phyloP scores from a whole-genome alignment of 2,797 vertebrate species.

The Sebastes kiyomatsui region DNA sequence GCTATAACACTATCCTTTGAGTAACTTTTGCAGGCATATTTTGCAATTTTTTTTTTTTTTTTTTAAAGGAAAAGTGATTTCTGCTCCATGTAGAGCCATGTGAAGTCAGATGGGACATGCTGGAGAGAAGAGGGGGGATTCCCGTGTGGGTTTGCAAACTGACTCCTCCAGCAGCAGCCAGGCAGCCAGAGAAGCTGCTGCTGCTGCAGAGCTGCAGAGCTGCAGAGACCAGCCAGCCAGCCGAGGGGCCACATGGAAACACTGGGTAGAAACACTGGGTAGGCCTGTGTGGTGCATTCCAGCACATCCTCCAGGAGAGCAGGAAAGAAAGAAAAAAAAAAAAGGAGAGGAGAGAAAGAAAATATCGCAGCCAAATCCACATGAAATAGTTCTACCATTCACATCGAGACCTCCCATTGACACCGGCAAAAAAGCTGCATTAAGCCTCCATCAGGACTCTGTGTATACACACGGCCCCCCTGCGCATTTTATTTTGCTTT shows the following conservation, averaged over 20 bases:
- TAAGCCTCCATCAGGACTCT: constrained; percentile 68
- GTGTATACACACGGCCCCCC: constrained; percentile 42
- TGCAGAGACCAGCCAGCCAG: constrained; percentile 73
- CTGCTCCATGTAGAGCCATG: constrained; percentile 86
- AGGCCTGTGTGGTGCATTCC: constrained; percentile 89
- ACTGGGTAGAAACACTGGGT: constrained; percentile 92
- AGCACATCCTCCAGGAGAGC: constrained; percentile 92
- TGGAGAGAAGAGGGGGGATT: constrained; percentile 72
- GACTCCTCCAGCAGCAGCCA: constrained; percentile 74
- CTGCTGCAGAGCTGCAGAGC: constrained; percentile 80
- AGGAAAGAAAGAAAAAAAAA: constrained; percentile 34
- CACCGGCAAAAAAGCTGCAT: constrained; percentile 77
- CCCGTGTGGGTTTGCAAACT: constrained; percentile 90
- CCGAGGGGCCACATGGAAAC: constrained; percentile 89
- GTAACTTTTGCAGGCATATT: constrained; percentile 28
- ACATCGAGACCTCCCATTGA: constrained; percentile 89
- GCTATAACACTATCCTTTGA: background rate
- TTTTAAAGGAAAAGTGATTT: constrained; percentile 25
- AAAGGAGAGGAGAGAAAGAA: constrained; percentile 70
- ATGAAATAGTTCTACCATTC: constrained; percentile 91
- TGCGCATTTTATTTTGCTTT: constrained; percentile 63
- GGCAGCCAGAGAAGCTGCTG: constrained; percentile 46
- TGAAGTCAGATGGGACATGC: constrained; percentile 81
- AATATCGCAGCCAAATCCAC: constrained; percentile 89
- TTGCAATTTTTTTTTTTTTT: background rate